These are phyloP conservation scores for Neotoxoptera formosana DNA, from an alignment of 1,140 invertebrate genomes.

Conservation along the genomic window DNA sequence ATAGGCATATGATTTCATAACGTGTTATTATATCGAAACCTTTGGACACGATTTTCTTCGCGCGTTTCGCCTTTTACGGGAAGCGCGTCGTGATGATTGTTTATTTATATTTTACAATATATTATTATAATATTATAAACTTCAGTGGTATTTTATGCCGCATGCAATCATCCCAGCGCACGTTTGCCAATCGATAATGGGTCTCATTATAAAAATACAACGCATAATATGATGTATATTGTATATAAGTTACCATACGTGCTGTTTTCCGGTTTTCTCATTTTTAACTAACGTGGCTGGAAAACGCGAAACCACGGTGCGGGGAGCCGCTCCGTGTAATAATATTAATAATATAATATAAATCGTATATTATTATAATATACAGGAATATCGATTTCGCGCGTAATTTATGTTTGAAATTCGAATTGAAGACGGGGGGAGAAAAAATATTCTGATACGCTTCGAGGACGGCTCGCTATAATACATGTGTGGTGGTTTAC, in stretches of 20 bases:
- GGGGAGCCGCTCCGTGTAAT: not conserved
- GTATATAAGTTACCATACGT: too few species aligned
- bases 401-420: not conserved
- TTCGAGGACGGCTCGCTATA: not conserved
- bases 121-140: not conserved
- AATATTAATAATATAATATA: not conserved
- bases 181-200: not conserved
- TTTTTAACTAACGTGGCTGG: not conserved
- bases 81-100: not conserved
- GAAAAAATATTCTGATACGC: not conserved
- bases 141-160: not conserved
- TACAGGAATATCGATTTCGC: not conserved
- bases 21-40: not conserved
- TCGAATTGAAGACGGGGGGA: not conserved
- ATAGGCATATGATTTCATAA: not conserved
- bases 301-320: not conserved
- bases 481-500: not conserved
- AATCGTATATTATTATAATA: not conserved
- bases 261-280: not conserved
- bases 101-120: not conserved
- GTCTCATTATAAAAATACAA: not conserved
- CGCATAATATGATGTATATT: not conserved
- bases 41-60: not conserved
- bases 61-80: constrained; percentile 14
- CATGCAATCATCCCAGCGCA: not conserved